A percentile compares a stretch with the other conserved stretches of the same genome.
Evolutionary conservation across 2,113 vertebrate genomes (phyloP).

Genomic region (Cinclus cinclus): DNA sequence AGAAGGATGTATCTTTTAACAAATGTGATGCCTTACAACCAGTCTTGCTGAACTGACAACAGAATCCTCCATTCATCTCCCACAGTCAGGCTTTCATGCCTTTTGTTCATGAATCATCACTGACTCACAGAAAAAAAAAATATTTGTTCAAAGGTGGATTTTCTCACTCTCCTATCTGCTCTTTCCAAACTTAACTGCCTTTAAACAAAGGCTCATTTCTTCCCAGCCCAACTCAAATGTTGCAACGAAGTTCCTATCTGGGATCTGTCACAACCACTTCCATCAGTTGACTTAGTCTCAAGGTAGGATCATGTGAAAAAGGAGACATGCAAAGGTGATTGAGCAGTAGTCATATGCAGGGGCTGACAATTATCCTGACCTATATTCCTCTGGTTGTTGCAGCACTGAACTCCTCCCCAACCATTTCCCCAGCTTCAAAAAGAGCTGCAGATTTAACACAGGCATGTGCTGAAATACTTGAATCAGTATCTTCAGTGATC

Average conservation of each 20-base stretch:
- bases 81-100: neutral
- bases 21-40: neutral
- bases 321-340: neutral
- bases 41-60: neutral
- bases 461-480: neutral
- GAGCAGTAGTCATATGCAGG: neutral
- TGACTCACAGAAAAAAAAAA: constrained; percentile 1
- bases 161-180: neutral
- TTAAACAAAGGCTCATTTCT: constrained; percentile 11
- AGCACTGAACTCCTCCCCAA: neutral
- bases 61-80: neutral
- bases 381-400: neutral
- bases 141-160: constrained; percentile 12
- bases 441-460: neutral
- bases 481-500: neutral
- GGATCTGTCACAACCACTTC: neutral
- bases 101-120: neutral
- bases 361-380: neutral
- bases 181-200: neutral
- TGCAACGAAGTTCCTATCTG: neutral
- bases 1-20: neutral
- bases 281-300: neutral
- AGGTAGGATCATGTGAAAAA: neutral
- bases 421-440: neutral
- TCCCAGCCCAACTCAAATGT: neutral